Base-by-base conservation (phyloP, 2,797 vertebrate species). In the Oceanodroma leucorhoa region DNA sequence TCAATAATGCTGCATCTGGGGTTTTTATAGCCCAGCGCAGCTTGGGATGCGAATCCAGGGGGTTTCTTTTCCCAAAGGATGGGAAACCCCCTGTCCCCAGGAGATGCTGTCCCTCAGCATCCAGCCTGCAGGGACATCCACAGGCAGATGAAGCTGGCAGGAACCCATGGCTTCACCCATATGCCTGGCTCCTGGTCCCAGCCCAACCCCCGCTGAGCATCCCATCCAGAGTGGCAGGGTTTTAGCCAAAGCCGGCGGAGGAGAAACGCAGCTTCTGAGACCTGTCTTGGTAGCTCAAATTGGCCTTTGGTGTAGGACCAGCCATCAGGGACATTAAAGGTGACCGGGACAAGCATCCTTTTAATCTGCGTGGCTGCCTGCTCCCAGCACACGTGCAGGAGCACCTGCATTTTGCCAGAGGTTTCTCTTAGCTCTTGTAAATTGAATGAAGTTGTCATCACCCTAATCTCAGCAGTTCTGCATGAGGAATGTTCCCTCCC, bases 381-480 rank as follows among this genome's bases (percentile, higher is more conserved):
- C 69, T 70, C 48, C 53, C 32, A 50, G n/a, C 24, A n/a, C 69
- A 36, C 10, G 0, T 54, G 34, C 69, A 11, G 19, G 7, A 48
- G 14, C 2, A 19, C 70, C 51, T 34, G 26, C 2, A 1, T 57
- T 51, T 57, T 1, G 3, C 54, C 5, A 0, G 50, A 65, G 67
- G 27, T 72, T 83, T 60, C 61, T 66, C 43, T 73, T n/a, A 20
- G 46, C 78, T 83, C 73, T 69, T 60, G 58, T 9, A 72, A 76
- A 76, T 57, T 36, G 73, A 79, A 91, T 76, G 38, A 90, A 89
- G 67, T 76, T 85, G 88, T 70, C 73, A 75, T 75, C 58, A 20
- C 53, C 79, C 40, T 62, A 64, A 87, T 67, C 73, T 75, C 69
- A 70, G 69, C 10, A 0, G 32, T 38, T 87, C 82, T 62, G 53